These are phyloP conservation scores for Myzus persicae DNA, from an alignment of 1,140 invertebrate species.

Conservation along the genomic window DNA sequence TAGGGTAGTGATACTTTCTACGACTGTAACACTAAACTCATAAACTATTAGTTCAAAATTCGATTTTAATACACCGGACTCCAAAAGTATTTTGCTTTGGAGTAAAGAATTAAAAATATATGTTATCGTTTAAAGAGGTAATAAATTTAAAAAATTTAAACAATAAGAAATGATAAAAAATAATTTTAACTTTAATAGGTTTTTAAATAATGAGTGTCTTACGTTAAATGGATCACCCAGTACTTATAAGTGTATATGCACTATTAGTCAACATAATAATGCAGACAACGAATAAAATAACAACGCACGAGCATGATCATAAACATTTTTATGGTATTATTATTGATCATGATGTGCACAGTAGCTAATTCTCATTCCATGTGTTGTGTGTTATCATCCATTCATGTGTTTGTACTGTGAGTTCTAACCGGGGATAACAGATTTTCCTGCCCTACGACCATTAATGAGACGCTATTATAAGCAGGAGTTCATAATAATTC, in stretches of 20 bases:
- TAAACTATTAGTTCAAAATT: too few relatives aligned
- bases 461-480: neutral
- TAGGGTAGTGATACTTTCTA: too few relatives aligned
- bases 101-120: too few relatives aligned
- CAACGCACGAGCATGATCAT: neutral
- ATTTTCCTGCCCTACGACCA: neutral
- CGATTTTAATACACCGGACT: too few relatives aligned
- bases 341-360: neutral
- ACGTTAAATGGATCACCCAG: neutral
- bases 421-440: neutral
- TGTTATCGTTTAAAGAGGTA: too few relatives aligned
- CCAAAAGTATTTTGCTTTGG: too few relatives aligned
- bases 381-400: neutral
- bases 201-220: too few relatives aligned
- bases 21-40: too few relatives aligned
- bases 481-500: neutral
- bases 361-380: neutral
- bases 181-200: too few relatives aligned
- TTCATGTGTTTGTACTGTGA: neutral
- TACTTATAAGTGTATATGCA: neutral
- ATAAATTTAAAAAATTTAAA: too few relatives aligned
- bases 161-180: too few relatives aligned
- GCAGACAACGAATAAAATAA: neutral
- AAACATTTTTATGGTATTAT: neutral
- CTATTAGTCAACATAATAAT: neutral